Conservation (phyloP, 2,797 vertebrate species). For the Lepidocolaptes lacrymiger region DNA sequence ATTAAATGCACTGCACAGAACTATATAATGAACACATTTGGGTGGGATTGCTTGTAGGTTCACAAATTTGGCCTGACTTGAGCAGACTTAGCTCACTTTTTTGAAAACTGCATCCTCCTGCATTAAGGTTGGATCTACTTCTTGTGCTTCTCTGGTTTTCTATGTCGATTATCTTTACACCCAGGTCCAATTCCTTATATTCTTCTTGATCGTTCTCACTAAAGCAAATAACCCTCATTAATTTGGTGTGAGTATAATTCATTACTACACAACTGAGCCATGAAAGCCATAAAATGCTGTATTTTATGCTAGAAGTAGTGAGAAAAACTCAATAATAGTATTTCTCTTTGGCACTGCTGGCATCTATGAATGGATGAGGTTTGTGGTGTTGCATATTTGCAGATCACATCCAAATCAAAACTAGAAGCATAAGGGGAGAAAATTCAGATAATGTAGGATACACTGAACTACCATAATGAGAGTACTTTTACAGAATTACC, state of each 20-base stretch:
- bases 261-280: not conserved
- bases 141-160: not conserved
- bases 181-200: not conserved
- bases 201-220: not conserved
- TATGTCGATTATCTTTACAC: not conserved
- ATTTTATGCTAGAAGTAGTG: not conserved
- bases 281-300: not conserved
- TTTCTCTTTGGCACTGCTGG: not conserved
- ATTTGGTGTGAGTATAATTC: not conserved
- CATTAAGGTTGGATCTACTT: not conserved
- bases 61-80: not conserved
- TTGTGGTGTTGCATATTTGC: not conserved
- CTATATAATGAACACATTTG: not conserved
- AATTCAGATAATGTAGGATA: not conserved
- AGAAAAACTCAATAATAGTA: not conserved
- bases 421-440: not conserved
- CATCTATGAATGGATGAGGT: not conserved
- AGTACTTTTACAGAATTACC: not conserved
- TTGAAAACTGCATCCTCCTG: not conserved
- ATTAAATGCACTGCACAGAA: not conserved
- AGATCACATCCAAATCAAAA: not conserved
- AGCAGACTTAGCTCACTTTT: not conserved
- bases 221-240: not conserved
- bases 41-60: not conserved
- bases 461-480: not conserved